Evolutionary conservation across 2,797 vertebrate genomes (phyloP), one percentile per base, ranked within the genome.

Genomic region (Cyclopterus lumpus): DNA sequence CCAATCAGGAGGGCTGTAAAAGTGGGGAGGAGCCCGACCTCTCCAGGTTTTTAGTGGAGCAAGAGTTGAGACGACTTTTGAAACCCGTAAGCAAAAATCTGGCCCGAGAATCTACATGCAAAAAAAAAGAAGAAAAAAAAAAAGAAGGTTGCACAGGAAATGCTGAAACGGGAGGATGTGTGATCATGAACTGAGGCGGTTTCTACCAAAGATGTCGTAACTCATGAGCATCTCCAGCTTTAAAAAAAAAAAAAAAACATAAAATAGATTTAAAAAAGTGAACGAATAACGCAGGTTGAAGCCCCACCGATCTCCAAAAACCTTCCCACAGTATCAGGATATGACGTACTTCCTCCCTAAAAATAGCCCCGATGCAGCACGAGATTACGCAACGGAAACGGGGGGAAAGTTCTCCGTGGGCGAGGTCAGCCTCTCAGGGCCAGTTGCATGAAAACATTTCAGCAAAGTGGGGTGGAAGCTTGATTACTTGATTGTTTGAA

Each of bases 281-380:
- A 53, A 53, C 1, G 3, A 67, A 26, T 2, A 60, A 55, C 24
- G 53, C 34, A 62, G 54, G 24, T n/a, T 67, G 26, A 67, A 67
- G 22, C n/a, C 42, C 57, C 24, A 20, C 28, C 38, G 6, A 64
- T 22, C 42, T 64, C 14, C 26, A 80, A 28, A 28, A 28, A 49
- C 6, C 14, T 44, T 58, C 48, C 57, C 36, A 73, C 73, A 84
- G 49, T 28, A 61, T 75, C 59, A 65, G 70, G 65, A 75, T 57
- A 60, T 75, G 71, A 80, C 57, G 58, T 9, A 71, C 71, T 83
- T 79, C 60, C 71, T 68, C 1, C 24, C 65, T 71, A 81, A 72
- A 85, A 84, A 87, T 78, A 86, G 60, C n/a, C n/a, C 63, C 1
- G 57, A 77, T 81, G 54, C 68, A 61, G 66, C 60, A 70, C 22